Evolutionary conservation across 2,113 vertebrate species (phyloP).

Genomic region (Eurystomus gularis): DNA sequence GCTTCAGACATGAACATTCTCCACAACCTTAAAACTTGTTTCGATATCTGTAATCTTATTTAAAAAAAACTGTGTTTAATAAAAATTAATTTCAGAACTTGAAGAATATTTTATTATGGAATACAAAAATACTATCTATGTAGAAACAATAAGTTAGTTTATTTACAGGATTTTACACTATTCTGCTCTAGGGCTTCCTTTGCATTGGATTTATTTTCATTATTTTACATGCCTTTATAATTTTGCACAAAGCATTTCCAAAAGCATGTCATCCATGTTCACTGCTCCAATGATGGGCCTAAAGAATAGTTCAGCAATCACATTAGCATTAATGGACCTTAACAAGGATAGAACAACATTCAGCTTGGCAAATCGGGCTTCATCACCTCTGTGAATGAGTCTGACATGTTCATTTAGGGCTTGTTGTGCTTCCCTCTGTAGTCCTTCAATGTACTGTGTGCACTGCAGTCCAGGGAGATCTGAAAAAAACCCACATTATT

Average conservation of each 20-base stretch:
- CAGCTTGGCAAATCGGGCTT: conserved; percentile 87
- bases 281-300: conserved; percentile 91
- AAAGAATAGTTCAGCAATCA: conserved; percentile 93
- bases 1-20: neutral
- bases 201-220: neutral
- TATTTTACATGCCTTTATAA: conserved; percentile 58
- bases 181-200: conserved; percentile 30
- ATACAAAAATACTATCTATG: conserved; percentile 85
- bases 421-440: conserved; percentile 91
- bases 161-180: conserved; percentile 73
- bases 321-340: conserved; percentile 84
- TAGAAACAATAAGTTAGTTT: conserved; percentile 85
- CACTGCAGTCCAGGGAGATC: conserved; percentile 90
- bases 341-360: conserved; percentile 91
- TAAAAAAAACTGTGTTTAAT: conserved; percentile 1
- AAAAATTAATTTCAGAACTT: conserved; percentile 36
- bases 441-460: conserved; percentile 89
- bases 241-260: conserved; percentile 96
- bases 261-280: conserved; percentile 95
- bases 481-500: conserved; percentile 59
- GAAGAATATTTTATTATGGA: conserved; percentile 71
- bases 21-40: neutral
- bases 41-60: neutral
- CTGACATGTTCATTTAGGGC: conserved; percentile 90
- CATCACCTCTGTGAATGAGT: conserved; percentile 84